Evolutionary conservation across 2,888 invertebrate species (phyloP).

Genomic region (Aspidapion aeneum): DNA sequence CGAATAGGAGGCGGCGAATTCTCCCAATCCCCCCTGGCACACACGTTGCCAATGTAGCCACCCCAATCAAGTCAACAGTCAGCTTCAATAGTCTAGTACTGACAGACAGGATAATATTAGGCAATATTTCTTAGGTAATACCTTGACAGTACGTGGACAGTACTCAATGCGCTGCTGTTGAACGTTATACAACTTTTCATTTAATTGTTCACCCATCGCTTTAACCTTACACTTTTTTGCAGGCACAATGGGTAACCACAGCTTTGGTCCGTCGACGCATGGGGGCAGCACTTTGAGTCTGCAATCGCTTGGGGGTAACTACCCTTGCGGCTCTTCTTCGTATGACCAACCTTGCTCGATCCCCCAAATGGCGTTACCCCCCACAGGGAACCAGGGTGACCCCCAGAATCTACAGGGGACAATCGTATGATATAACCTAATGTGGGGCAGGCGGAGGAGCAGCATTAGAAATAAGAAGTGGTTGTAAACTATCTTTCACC

Average conservation of each 20-base stretch:
- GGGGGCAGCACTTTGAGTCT: slow-evolving; percentile 43
- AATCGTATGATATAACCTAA: slow-evolving; percentile 92
- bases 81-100: no score
- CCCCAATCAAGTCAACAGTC: no score
- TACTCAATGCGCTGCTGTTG: no score
- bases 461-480: slow-evolving; percentile 74
- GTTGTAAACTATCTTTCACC: slow-evolving; percentile 59
- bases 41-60: no score
- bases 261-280: slow-evolving; percentile 34
- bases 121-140: no score
- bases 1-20: no score
- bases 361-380: slow-evolving; percentile 30
- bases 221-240: no score
- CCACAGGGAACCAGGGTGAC: slow-evolving; percentile 52
- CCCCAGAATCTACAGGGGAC: slow-evolving; percentile 83
- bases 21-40: no score
- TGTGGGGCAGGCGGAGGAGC: slow-evolving; percentile 87
- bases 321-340: slow-evolving; percentile 12
- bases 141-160: no score
- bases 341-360: slow-evolving; percentile 32
- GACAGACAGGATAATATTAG: no score
- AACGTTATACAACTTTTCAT: no score
- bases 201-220: no score
- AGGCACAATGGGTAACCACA: slow-evolving; percentile 15
- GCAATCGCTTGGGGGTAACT: slow-evolving; percentile 19